Base-by-base conservation (phyloP, 2,888 invertebrate species). In the Conus canariensis region DNA sequence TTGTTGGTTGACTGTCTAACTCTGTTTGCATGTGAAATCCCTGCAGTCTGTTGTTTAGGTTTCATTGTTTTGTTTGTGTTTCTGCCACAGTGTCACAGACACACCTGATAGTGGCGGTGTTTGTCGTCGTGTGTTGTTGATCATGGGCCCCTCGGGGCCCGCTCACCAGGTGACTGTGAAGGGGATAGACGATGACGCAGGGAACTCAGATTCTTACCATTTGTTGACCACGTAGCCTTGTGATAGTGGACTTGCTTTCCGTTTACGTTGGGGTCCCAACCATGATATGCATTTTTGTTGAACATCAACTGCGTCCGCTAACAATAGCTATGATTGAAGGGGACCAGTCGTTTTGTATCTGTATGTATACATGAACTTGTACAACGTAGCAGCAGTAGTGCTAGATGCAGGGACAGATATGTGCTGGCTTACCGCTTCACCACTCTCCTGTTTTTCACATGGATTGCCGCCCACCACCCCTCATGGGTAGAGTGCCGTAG, bases 111-210 rank as follows among this genome's bases (percentile, higher is more conserved):
- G 14, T 70, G 22, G 70, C 70, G 22, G 2, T 16, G 16, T 70
- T 22, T 70, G 70, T 22, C 70, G 16, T 80, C 1, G 30, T 80
- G 10, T 80, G 77, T 80, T 80, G 14, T 30, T 8, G 12, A 12
- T 30, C 30, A 16, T 80, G 10, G 12, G 12, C 10, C 30, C 22
- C 45, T 4, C 9, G 25, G 22, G 74, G n/a, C 74, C 25, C 30
- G 77, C 77, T 80, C 77, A 80, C 77, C 77, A 70, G 77, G 9
- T 80, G 77, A 30, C 30, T 80, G 77, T 80, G 77, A 80, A 30
- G 30, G 12, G 45, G 6, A 30, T 30, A 30, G 10, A 64, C 64
- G 30, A 14, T 80, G 45, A 30, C 16, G 22, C 77, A 80, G 77
- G 77, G 77, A 80, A 80, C 16, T 80, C 30, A 80, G 77, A 80